A percentile compares a stretch with the other conserved stretches of the same genome.
These are phyloP conservation scores for Empidonax alnorum DNA, from an alignment of 2,113 vertebrate genomes.

Conservation along the genomic window DNA sequence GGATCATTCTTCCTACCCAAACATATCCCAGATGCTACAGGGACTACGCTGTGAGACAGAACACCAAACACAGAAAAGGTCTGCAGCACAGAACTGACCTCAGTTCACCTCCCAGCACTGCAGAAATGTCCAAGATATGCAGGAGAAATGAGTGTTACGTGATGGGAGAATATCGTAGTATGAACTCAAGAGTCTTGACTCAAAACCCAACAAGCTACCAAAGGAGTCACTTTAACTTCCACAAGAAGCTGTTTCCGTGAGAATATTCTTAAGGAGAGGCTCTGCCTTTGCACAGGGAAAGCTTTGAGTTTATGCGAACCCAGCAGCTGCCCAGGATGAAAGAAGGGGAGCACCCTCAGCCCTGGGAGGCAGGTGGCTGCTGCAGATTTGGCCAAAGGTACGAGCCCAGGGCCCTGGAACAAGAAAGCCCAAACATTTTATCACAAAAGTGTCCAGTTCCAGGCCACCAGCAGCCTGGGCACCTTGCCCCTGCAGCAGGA, in stretches of 20 bases:
- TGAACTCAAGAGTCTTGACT: background rate
- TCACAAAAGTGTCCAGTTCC: fast-evolving
- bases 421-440: background rate
- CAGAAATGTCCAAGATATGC: background rate
- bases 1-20: background rate
- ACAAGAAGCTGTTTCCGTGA: background rate
- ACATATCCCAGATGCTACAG: background rate
- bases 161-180: background rate
- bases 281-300: background rate
- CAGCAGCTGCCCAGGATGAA: background rate
- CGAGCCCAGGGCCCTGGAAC: background rate
- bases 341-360: background rate
- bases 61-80: background rate
- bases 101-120: background rate
- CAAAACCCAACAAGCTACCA: background rate
- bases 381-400: background rate
- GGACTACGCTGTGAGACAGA: background rate
- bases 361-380: background rate
- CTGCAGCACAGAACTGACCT: background rate
- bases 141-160: background rate
- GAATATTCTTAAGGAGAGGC: background rate
- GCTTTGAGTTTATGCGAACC: background rate
- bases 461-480: background rate
- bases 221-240: background rate
- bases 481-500: background rate